Evolutionary conservation across 2,113 vertebrate species (phyloP).

Genomic region (Hypanus sabinus): DNA sequence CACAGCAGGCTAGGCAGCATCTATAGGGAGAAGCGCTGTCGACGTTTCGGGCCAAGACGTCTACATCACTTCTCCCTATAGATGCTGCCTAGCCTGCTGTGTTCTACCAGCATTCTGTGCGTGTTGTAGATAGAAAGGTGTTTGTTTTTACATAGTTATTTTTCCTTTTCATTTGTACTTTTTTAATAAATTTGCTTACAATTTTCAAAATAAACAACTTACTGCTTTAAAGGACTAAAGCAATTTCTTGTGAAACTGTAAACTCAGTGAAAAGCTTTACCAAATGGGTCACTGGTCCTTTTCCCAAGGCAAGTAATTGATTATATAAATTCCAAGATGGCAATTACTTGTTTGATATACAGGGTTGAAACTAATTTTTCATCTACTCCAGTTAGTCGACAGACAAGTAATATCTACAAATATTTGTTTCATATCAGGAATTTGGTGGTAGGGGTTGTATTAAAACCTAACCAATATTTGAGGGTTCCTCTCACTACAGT

Average conservation of each 20-base stretch:
- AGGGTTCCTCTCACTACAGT: not conserved
- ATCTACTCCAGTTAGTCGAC: not conserved
- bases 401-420: not conserved
- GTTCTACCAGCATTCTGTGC: no score
- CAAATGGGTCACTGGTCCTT: not conserved
- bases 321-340: not conserved
- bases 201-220: not conserved
- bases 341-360: not conserved
- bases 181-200: not conserved
- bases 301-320: not conserved
- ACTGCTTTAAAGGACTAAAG: not conserved
- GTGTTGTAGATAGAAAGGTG: not conserved
- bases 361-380: not conserved
- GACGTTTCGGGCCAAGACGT: no score
- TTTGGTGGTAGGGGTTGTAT: not conserved
- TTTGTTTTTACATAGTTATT: not conserved
- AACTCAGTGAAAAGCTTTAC: not conserved
- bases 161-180: not conserved
- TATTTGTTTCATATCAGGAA: not conserved
- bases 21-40: no score
- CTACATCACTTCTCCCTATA: no score
- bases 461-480: not conserved
- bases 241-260: not conserved
- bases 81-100: no score
- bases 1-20: no score